Conservation (phyloP, 2,113 vertebrate species). For the Lophura nycthemera region DNA sequence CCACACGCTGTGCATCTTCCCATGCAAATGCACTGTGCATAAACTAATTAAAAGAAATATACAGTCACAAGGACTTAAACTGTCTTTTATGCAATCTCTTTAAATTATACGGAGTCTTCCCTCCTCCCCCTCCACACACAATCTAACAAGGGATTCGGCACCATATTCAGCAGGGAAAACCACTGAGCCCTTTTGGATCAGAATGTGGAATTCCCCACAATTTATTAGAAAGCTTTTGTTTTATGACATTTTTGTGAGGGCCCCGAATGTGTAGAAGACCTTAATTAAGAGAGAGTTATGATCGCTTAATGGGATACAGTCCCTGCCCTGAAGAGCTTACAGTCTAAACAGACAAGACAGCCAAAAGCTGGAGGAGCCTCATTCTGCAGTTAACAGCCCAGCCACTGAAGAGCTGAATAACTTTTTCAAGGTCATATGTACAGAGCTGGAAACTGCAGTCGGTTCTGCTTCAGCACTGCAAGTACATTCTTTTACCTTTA, state of each 20-base stretch:
- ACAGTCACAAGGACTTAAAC: conserved; percentile 76
- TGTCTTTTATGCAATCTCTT: conserved; percentile 72
- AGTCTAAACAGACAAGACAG: conserved; percentile 38
- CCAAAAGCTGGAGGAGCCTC: conserved; percentile 8
- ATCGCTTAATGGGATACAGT: conserved; percentile 50
- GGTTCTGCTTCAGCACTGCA: neutral
- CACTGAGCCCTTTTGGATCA: conserved; percentile 49
- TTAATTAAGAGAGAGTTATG: conserved; percentile 53
- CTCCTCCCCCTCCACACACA: neutral
- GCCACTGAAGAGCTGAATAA: neutral
- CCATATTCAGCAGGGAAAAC: conserved; percentile 41
- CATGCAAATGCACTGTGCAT: conserved; percentile 77
- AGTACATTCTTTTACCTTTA: neutral
- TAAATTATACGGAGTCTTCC: conserved; percentile 56
- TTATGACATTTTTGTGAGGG: conserved; percentile 40
- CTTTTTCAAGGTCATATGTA: conserved; percentile 25
- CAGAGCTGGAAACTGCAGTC: neutral
- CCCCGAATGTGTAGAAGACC: conserved; percentile 40
- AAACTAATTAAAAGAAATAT: conserved; percentile 81
- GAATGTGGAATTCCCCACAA: conserved; percentile 29
- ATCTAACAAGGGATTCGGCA: neutral
- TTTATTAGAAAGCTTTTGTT: conserved; percentile 59
- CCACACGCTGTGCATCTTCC: conserved; percentile 76
- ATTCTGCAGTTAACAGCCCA: neutral
- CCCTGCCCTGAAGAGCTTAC: conserved; percentile 56